Base-by-base conservation (phyloP, 1,140 invertebrate genomes). In the Globodera rostochiensis region DNA sequence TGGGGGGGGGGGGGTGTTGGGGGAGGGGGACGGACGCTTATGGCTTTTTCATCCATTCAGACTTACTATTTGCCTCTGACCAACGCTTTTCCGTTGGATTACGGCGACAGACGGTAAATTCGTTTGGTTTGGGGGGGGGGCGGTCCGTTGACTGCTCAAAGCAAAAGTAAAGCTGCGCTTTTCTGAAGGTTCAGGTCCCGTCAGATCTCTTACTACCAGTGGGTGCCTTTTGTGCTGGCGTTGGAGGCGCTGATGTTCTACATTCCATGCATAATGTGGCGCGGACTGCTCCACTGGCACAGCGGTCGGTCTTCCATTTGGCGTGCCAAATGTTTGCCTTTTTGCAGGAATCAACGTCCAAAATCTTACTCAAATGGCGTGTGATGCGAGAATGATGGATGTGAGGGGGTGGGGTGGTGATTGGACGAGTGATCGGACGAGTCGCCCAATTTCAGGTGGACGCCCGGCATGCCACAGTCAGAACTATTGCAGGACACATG, bases 221-320 rank as follows among this genome's bases (percentile, higher is more conserved):
- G 91, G 91, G 91, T 92, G 7, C 88, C 89, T 19, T 90, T 91
- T 82, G 88, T 92, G 36, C 82, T 92, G 11, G 89, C 90, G 19
- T 82, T 91, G 21, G 90, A 91, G 86, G 91, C 93, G 5, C 94
- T 92, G 71, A 82, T 91, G 79, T 92, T 92, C 86, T 92, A 92
- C 83, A 85, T 90, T 66, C 91, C 92, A 4, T 90, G 91, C 60
- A 91, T 90, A 46, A 85, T 92, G 81, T 92, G 92, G 92, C 71
- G 90, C 66, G 90, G 88, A 49, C 75, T 90, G 45, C 81, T 90
- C 45, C 88, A 90, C 69, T 90, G 90, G 88, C 90, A 90, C 80
- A 89, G 89, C 81, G 88, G 89, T 90, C 3, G 49, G 57, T 83
- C n/a, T 6, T 4, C 1, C 4, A 46, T 53, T 21, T 7, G 9